These are phyloP conservation scores for Hystrix brachyura DNA, from an alignment of 2,113 vertebrate species.

Conservation along the genomic window DNA sequence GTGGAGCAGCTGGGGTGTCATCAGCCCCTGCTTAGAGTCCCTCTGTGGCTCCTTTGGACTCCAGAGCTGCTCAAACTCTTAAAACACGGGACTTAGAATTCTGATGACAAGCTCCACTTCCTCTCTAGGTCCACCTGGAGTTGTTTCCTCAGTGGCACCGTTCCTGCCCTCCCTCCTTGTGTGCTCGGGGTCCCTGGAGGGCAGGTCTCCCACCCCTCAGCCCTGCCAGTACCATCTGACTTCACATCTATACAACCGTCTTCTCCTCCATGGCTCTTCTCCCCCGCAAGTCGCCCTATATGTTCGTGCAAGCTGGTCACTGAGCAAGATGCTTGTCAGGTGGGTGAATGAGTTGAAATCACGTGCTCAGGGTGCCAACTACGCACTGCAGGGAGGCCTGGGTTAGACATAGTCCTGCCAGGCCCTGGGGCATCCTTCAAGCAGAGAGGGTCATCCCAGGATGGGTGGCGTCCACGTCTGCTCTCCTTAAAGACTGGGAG, in stretches of 20 bases:
- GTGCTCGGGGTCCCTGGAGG: not conserved
- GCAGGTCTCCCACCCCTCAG: not conserved
- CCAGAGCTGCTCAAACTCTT: not conserved
- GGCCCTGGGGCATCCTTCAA: not conserved
- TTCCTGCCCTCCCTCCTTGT: no score
- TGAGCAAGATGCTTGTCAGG: not conserved
- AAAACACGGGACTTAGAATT: not conserved
- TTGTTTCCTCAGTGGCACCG: not conserved
- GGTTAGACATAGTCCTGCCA: not conserved
- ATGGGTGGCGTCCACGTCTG: not conserved
- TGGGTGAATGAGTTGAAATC: not conserved
- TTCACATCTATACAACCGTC: not conserved
- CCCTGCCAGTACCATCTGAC: not conserved
- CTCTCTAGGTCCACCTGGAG: not conserved
- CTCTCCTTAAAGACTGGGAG: not conserved
- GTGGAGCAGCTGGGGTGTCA: not conserved
- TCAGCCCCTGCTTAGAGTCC: not conserved
- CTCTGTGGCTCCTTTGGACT: not conserved
- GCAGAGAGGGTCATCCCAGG: not conserved
- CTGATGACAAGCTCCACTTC: not conserved
- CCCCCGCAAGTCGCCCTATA: not conserved
- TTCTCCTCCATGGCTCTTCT: not conserved
- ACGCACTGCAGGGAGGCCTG: not conserved
- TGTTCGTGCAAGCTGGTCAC: not conserved
- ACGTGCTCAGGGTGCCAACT: not conserved